phyloP scores from a whole-genome alignment of 2,888 invertebrate species.

The Notocelia uddmanniana region DNA sequence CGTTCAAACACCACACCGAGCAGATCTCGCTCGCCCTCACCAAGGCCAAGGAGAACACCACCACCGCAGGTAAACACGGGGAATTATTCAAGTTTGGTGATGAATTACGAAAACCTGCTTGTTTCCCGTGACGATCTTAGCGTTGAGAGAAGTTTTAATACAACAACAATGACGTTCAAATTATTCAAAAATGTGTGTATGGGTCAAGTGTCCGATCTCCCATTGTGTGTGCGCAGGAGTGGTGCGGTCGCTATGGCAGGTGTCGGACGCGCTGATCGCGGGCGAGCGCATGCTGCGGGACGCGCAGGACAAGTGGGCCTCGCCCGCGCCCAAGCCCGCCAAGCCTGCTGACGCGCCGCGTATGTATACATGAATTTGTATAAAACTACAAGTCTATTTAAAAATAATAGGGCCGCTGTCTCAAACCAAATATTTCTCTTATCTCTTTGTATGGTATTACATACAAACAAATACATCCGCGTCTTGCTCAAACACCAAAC shows the following conservation, averaged over 20 bases:
- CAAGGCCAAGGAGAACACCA: constrained; percentile 84
- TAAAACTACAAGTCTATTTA: no score
- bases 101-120: no score
- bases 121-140: no score
- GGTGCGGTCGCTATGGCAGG: constrained; percentile 74
- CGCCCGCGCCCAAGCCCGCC: constrained; percentile 53
- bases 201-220: constrained; percentile 4
- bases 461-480: no score
- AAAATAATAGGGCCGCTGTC: no score
- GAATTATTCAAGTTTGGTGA: not conserved
- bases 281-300: constrained; percentile 82
- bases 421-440: no score
- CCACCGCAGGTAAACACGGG: constrained; percentile 62
- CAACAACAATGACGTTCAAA: no score
- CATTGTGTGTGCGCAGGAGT: constrained; percentile 61
- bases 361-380: constrained; percentile 46
- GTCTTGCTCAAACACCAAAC: no score
- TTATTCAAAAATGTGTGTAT: no score
- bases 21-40: constrained; percentile 92
- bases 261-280: constrained; percentile 72
- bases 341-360: constrained; percentile 58
- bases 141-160: no score
- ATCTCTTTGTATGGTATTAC: no score
- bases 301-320: constrained; percentile 75
- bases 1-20: constrained; percentile 93